Base-by-base conservation (phyloP, 2,797 vertebrate species). In the Microhierax caerulescens region DNA sequence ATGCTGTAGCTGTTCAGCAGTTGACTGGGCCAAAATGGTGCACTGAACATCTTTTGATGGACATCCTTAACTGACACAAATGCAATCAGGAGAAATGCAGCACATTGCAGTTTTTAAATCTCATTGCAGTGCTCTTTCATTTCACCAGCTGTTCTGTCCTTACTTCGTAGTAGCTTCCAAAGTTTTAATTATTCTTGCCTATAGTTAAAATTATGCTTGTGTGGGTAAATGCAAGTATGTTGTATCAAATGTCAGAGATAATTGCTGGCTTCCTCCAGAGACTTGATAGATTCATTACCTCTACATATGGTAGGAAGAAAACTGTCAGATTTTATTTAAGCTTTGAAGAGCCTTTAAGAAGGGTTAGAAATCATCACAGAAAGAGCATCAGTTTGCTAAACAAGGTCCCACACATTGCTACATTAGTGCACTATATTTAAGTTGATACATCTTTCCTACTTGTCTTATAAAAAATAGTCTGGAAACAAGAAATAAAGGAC, bases 281-380 rank as follows among this genome's bases (percentile, higher is more conserved):
- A 85, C 76, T 90, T 81, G 85, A 94, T 90, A 93, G 90, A 90
- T 95, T 96, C 93, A 95, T 91, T 96, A 88, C 87, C 73, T 94
- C 85, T 90, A 91, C 87, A 90, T 96, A 95, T 95, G 91, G 85
- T 91, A 76, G 79, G 63, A 92, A 86, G 80, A 94, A 95, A 92
- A 73, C 79, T 97, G 95, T 81, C 94, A 95, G 69, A 84, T 95
- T 95, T 92, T 93, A 93, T 95, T 94, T 91, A 88, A 93, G 56
- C 83, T 90, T 93, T 95, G 83, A 94, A 84, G 36, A 90, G 48
- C 59, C 73, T 86, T 85, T 88, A 86, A 81, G 95, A 76, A 53
- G 69, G 90, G 85, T 85, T 81, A 78, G 87, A 95, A 88, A 59
- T 93, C 7, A 5, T 95, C 6, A 3, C 57, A 97, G 87, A 96